Conservation (phyloP, 2,888 invertebrate species). For the Aspidiotus destructor region DNA sequence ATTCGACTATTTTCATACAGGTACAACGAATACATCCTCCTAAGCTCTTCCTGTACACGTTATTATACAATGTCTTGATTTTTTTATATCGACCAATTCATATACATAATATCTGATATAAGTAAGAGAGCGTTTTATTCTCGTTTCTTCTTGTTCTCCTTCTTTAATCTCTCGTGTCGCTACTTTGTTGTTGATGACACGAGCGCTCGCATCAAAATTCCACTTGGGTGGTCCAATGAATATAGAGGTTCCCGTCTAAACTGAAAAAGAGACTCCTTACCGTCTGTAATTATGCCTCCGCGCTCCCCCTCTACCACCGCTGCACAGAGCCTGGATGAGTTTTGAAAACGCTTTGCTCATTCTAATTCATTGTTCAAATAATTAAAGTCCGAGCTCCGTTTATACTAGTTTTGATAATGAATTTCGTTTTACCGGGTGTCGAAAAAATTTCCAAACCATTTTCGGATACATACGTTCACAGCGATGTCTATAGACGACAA, state of each 20-base stretch:
- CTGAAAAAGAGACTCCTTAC: constrained; percentile 27
- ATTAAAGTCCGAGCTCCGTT: constrained; percentile 26
- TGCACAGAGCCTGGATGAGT: not conserved
- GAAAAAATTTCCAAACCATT: not conserved
- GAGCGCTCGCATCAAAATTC: constrained; percentile 29
- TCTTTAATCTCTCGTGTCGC: constrained; percentile 15
- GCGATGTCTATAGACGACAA: too few species aligned
- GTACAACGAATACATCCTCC: too few species aligned
- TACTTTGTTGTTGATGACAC: constrained; percentile 32
- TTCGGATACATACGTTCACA: too few species aligned
- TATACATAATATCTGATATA: not conserved
- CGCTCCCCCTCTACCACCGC: not conserved
- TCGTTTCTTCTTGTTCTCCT: too few species aligned
- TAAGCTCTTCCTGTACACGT: too few species aligned
- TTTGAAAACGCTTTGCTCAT: constrained; percentile 13
- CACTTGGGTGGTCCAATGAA: constrained; percentile 22
- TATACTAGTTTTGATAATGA: constrained; percentile 27
- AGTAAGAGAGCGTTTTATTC: not conserved
- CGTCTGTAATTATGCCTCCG: constrained; percentile 27
- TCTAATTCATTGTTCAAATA: constrained; percentile 29
- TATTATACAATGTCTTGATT: too few species aligned
- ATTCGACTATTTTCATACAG: too few species aligned
- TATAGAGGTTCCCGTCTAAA: constrained; percentile 14
- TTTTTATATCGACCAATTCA: too few species aligned
- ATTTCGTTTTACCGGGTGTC: constrained; percentile 27